Evolutionary conservation across 2,888 invertebrate species (phyloP), one percentile per base, ranked within the genome.

Genomic region (Tenthredo notha): DNA sequence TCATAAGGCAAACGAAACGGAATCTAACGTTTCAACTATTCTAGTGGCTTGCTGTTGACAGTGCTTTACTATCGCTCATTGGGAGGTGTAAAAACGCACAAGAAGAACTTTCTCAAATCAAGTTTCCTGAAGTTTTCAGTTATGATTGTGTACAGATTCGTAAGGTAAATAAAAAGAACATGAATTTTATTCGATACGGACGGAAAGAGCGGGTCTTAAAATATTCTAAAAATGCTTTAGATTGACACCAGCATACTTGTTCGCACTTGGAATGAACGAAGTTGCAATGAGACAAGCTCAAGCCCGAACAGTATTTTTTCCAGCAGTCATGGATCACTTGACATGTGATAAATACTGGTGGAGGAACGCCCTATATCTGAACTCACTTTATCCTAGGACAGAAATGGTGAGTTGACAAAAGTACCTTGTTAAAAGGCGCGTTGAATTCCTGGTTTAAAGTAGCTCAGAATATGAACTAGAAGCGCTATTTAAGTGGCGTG

Each of bases 1-100:
- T 40, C 21, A 1, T 21, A 6, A 47, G 25, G 15, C 25, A n/a
- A 47, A 47, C 47, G n/a, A 2, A 2, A 50, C 21, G 10, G n/a
- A 18, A 5, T 33, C 54, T 33, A 33, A 65, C 65, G 25, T 70
- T 78, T 84, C 50, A 82, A 85, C 75, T 85, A 84, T 93, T 94
- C 89, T 92, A 97, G 98, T 88, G 98, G 98, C 7, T 95, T 98
- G 90, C 93, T 98, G 89, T 97, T 98, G 4, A 96, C 98, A 1
- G 97, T 97, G 92, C 94, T 98, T 78, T 98, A 97, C 94, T 97
- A 97, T 94, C 96, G 97, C 75, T 96, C 97, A 0, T 93, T 97
- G 87, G 96, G 96, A 86, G 93, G 94, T 85, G 94, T 96, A 72
- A 95, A 96, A 74, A 94, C 93, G 50, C 95, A 96, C 88, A 92